phyloP scores from a whole-genome alignment of 2,888 invertebrate genomes.

The Trissolcus japonicus region DNA sequence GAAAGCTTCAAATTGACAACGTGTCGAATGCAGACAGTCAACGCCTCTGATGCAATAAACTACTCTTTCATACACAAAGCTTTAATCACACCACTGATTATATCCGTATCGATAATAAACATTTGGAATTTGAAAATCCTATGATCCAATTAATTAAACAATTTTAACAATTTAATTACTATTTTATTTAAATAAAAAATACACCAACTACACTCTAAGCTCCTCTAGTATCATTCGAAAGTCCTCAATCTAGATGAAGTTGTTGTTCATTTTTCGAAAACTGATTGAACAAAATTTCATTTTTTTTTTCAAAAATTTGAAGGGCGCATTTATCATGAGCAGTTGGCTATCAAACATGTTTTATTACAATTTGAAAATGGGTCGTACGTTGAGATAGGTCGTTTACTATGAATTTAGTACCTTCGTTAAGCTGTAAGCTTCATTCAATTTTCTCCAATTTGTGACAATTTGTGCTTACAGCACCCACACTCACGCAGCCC shows the following conservation, averaged over 20 bases:
- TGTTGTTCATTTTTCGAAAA: too few species aligned
- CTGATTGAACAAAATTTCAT: too few species aligned
- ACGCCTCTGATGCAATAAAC: conserved; percentile 69
- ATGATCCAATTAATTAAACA: too few species aligned
- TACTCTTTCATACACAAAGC: conserved; percentile 57
- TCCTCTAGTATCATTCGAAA: too few species aligned
- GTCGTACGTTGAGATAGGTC: conserved; percentile 72
- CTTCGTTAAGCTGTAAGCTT: conserved; percentile 74
- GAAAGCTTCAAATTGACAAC: conserved; percentile 71
- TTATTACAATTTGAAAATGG: conserved; percentile 63
- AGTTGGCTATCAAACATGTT: conserved; percentile 14
- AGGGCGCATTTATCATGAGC: conserved; percentile 25
- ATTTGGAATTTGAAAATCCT: conserved; percentile 12
- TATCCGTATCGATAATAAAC: conserved; percentile 25
- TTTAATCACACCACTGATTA: conserved; percentile 41
- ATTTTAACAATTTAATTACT: too few species aligned
- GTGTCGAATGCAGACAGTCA: conserved; percentile 72
- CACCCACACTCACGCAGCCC: conserved; percentile 60
- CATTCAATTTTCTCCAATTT: conserved; percentile 76
- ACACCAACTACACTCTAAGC: too few species aligned
- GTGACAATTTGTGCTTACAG: conserved; percentile 74
- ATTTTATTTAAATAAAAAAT: too few species aligned
- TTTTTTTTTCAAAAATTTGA: too few species aligned
- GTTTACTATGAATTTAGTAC: conserved; percentile 71
- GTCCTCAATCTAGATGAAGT: too few species aligned